phyloP scores from a whole-genome alignment of 2,113 vertebrate genomes.

The Galbula dea region DNA sequence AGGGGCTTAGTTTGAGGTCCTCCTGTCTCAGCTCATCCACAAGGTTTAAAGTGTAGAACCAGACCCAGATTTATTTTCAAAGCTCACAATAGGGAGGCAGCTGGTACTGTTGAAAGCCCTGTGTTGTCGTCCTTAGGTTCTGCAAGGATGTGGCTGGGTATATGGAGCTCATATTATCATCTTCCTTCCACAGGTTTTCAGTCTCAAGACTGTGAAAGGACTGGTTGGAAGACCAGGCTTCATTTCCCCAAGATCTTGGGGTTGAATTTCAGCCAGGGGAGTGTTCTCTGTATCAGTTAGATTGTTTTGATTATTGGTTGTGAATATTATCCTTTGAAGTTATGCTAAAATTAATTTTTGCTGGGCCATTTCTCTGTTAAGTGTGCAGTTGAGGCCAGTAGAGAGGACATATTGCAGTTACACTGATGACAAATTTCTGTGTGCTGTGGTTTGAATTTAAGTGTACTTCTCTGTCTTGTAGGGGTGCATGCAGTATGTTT shows the following conservation, averaged over 20 bases:
- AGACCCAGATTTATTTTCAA: not conserved
- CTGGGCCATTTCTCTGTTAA: not conserved
- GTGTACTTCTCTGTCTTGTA: not conserved
- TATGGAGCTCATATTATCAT: not conserved
- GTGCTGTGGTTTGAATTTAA: not conserved
- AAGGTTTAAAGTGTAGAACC: not conserved
- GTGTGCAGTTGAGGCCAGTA: accelerated
- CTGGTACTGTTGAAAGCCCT: not conserved
- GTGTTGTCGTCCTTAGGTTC: not conserved
- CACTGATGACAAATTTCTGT: not conserved
- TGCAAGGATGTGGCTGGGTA: not conserved
- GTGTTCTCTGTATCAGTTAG: not conserved
- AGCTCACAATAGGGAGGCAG: not conserved
- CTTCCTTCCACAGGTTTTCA: not conserved
- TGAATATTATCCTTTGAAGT: not conserved
- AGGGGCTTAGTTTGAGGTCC: not conserved
- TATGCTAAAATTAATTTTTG: not conserved
- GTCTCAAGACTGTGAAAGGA: not conserved
- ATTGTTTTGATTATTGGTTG: not conserved
- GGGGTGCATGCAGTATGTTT: not conserved
- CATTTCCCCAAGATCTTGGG: not conserved
- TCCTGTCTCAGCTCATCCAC: not conserved
- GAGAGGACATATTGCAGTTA: not conserved
- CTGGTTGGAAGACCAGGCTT: not conserved
- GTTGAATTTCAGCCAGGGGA: not conserved